Base-by-base conservation (phyloP, 2,113 vertebrate species). In the Cairina moschata region DNA sequence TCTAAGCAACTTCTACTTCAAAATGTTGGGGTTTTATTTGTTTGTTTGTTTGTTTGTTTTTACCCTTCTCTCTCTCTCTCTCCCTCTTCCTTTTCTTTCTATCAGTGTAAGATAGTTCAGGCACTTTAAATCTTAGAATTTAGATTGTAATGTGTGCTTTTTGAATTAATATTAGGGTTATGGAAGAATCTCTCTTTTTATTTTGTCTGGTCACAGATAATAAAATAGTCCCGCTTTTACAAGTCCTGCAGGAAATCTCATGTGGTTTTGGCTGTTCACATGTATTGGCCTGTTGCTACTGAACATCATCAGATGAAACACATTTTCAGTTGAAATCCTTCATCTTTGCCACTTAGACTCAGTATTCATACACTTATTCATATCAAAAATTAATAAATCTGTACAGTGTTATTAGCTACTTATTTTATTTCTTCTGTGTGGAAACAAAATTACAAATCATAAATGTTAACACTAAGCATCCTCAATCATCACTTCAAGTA, bases 21-120 rank as follows among this genome's bases (percentile, higher is more conserved):
- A 85, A 79, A 2, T 4, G 5, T 1, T 54, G 7, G 13, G 26
- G 7, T 28, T 29, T 29, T 48, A 11, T 48, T 48, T 48, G 48
- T 48, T 9, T 9, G 5, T 4, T 8, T 32, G 13, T 4, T 0
- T 38, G 63, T 56, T 11, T 21, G 40, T 26, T 66, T 63, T 13
- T 2, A 4, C 1, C 0, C 3, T 59, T 5, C 4, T 83, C 73
- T 73, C 12, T n/a, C 3, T 58, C 12, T 5, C 6, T 7, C 4
- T 16, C 40, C 40, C 7, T 22, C 2, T 4, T 1, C 2, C 8
- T 3, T 58, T 38, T 18, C 38, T 65, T 36, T 40, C 17, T 40
- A 17, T 50, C 16, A 40, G 3, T 16, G 11, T 63, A 40, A 72
- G 17, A 1, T 56, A 34, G 83, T 55, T 82, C 13, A 78, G 21